phyloP scores from a whole-genome alignment of 1,140 invertebrate genomes.

The Leptinotarsa texana region DNA sequence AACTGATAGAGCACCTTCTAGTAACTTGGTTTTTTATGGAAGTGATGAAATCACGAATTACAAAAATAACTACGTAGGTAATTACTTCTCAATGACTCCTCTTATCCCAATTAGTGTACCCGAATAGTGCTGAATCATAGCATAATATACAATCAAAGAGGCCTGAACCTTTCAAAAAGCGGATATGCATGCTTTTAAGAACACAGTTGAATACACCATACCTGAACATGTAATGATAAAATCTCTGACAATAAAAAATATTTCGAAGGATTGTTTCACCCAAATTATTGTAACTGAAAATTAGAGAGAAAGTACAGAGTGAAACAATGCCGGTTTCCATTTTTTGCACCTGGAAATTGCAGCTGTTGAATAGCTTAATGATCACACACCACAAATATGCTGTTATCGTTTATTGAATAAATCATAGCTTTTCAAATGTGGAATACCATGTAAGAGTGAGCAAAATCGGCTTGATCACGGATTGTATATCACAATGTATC shows the following conservation, averaged over 20 bases:
- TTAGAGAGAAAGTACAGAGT: not conserved
- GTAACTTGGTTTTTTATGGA: not conserved
- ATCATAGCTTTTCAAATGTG: not conserved
- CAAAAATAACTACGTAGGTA: constrained; percentile 1
- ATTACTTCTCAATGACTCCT: not conserved
- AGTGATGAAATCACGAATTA: constrained; percentile 6
- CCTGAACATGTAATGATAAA: not conserved
- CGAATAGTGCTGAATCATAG: constrained; percentile 5
- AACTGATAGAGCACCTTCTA: too few species aligned
- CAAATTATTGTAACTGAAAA: not conserved
- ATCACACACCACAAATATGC: not conserved
- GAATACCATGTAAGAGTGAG: not conserved
- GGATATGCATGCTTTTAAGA: constrained; percentile 1
- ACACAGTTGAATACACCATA: constrained; percentile 1
- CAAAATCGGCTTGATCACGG: not conserved
- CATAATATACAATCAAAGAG: not conserved
- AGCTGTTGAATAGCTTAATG: not conserved
- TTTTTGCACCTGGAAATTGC: not conserved
- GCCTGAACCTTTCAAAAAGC: constrained; percentile 2
- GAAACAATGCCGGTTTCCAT: not conserved
- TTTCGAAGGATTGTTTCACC: not conserved
- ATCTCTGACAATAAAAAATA: not conserved
- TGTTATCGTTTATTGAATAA: constrained; percentile 7
- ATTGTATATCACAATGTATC: not conserved
- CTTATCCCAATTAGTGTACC: not conserved